Evolutionary conservation across 2,113 vertebrate genomes (phyloP).

Genomic region (Plestiodon gilberti): DNA sequence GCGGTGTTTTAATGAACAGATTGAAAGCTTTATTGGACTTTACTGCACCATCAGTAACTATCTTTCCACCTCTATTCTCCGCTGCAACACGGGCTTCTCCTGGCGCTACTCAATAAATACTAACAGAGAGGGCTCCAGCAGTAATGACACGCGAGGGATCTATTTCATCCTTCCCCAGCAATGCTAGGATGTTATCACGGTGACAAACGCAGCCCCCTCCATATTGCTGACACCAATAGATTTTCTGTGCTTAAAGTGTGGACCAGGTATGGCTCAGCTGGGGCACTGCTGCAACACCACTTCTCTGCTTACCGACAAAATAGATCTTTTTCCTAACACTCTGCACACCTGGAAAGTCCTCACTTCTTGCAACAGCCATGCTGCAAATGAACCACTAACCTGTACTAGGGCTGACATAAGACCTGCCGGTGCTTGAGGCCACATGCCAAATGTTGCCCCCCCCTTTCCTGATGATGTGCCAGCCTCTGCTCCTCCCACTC

Average conservation of each 20-base stretch:
- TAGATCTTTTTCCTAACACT: background rate
- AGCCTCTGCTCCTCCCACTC: too few species aligned
- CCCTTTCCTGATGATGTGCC: too few species aligned
- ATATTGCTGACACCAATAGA: background rate
- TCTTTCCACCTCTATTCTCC: background rate
- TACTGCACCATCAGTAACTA: background rate
- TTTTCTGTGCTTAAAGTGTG: background rate
- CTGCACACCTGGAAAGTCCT: background rate
- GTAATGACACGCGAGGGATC: conserved; percentile 11
- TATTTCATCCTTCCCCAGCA: background rate
- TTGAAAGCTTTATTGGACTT: conserved; percentile 24
- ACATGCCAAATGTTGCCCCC: too few species aligned
- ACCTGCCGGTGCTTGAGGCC: too few species aligned
- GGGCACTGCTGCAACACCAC: background rate
- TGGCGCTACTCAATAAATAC: conserved; percentile 13
- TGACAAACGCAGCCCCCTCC: background rate
- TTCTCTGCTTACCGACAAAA: background rate
- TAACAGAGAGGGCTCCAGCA: background rate
- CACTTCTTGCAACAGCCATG: background rate
- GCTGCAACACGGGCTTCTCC: background rate
- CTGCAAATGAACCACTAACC: background rate
- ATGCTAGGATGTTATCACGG: background rate
- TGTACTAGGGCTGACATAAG: too few species aligned
- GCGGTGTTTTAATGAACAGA: conserved; percentile 11
- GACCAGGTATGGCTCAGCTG: background rate